Conservation (phyloP, 1,140 invertebrate species). For the Nomia melanderi region DNA sequence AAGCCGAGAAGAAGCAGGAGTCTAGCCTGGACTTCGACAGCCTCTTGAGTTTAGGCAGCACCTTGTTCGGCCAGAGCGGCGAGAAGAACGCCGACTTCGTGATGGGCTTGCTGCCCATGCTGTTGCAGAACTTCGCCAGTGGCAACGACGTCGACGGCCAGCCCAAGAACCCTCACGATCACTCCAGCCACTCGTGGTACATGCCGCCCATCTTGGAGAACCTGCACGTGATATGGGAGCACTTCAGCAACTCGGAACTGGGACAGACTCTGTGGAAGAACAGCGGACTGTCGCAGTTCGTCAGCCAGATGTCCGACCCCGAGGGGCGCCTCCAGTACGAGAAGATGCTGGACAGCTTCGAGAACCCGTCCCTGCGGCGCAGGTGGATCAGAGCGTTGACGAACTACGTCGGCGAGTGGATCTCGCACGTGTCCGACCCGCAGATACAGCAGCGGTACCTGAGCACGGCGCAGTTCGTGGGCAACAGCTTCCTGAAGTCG, state of each 20-base stretch:
- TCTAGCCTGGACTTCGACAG: slow-evolving; percentile 81
- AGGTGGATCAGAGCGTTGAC: slow-evolving; percentile 89
- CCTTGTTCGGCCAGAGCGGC: slow-evolving; percentile 80
- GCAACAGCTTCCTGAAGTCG: slow-evolving; percentile 88
- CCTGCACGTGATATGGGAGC: slow-evolving; percentile 88
- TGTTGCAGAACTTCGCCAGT: slow-evolving; percentile 83
- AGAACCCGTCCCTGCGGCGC: slow-evolving; percentile 88
- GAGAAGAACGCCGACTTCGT: slow-evolving; percentile 82
- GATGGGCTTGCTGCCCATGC: slow-evolving; percentile 84
- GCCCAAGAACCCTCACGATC: slow-evolving; percentile 82
- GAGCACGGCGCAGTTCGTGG: slow-evolving; percentile 85
- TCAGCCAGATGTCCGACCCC: slow-evolving; percentile 83
- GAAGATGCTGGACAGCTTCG: slow-evolving; percentile 87
- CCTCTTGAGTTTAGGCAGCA: slow-evolving; percentile 84
- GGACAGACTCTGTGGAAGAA: slow-evolving; percentile 87
- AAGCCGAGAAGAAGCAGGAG: slow-evolving; percentile 46
- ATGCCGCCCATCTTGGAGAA: slow-evolving; percentile 89
- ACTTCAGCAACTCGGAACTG: slow-evolving; percentile 89
- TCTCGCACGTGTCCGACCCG: slow-evolving; percentile 88
- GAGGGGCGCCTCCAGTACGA: slow-evolving; percentile 87
- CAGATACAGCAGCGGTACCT: slow-evolving; percentile 88
- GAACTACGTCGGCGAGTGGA: slow-evolving; percentile 87
- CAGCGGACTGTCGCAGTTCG: slow-evolving; percentile 85
- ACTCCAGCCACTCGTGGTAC: slow-evolving; percentile 87
- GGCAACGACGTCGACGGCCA: slow-evolving; percentile 76